These are phyloP conservation scores for Fabriciana adippe DNA, from an alignment of 2,888 invertebrate species.

Conservation along the genomic window DNA sequence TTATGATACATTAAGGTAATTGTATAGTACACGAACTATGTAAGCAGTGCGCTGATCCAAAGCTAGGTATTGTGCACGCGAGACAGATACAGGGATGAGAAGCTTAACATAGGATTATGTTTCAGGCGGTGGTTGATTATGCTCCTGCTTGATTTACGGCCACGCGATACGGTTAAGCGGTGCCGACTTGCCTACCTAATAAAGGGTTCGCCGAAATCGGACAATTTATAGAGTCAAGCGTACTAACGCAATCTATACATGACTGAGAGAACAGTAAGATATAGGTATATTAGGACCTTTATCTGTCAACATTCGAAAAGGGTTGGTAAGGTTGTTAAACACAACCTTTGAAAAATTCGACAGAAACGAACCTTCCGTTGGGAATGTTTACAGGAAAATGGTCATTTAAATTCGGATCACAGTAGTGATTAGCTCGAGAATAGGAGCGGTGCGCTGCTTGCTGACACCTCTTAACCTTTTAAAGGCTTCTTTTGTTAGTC, in stretches of 20 bases:
- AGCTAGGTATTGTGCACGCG: slow-evolving; percentile 68
- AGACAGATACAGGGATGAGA: slow-evolving; percentile 71
- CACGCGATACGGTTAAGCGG: slow-evolving; percentile 66
- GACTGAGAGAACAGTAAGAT: slow-evolving; percentile 63
- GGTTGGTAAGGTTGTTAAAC: slow-evolving; percentile 50
- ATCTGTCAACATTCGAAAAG: slow-evolving; percentile 65
- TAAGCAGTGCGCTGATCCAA: slow-evolving; percentile 52
- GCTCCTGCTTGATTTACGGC: slow-evolving; percentile 77
- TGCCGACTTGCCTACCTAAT: slow-evolving; percentile 65
- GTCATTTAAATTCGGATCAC: slow-evolving; percentile 76
- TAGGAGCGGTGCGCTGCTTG: slow-evolving; percentile 44
- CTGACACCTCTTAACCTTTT: slow-evolving; percentile 54
- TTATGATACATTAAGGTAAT: slow-evolving; percentile 50
- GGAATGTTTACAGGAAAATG: slow-evolving; percentile 64
- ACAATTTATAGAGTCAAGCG: slow-evolving; percentile 70
- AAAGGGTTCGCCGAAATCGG: slow-evolving; percentile 62
- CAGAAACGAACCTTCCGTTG: slow-evolving; percentile 52
- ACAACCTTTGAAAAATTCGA: slow-evolving; percentile 52
- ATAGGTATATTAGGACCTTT: slow-evolving; percentile 58
- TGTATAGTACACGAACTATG: slow-evolving; percentile 49
- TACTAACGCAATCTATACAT: slow-evolving; percentile 63
- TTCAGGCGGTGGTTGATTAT: slow-evolving; percentile 73
- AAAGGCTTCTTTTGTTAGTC: slow-evolving; percentile 50
- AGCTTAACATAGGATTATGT: slow-evolving; percentile 73
- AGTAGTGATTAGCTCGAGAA: slow-evolving; percentile 66